Evolutionary conservation across 2,113 vertebrate genomes (phyloP).

Genomic region (Antechinus flavipes): DNA sequence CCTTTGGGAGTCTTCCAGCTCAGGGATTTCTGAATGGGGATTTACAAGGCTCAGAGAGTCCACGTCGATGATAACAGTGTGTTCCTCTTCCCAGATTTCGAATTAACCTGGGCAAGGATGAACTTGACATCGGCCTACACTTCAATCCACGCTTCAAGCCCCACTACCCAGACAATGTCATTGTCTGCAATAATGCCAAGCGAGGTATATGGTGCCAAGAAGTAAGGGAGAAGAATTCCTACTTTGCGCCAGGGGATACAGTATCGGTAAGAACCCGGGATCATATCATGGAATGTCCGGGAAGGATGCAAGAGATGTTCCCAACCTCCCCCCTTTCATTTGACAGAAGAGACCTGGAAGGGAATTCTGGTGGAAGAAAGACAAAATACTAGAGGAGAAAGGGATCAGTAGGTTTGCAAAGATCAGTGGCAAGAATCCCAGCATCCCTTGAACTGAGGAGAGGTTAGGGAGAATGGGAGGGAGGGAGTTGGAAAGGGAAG

Average conservation of each 20-base stretch:
- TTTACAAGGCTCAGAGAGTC: neutral
- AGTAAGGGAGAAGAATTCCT: constrained; percentile 87
- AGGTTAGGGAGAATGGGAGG: neutral
- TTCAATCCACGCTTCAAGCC: constrained; percentile 92
- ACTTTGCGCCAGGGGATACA: constrained; percentile 85
- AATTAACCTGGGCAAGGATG: constrained; percentile 89
- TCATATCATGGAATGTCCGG: neutral
- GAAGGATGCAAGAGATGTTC: neutral
- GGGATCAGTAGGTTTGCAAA: neutral
- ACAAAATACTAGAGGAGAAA: neutral
- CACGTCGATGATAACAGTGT: neutral
- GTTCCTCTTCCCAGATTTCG: constrained; percentile 85
- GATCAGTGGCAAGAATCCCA: neutral
- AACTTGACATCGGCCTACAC: constrained; percentile 87
- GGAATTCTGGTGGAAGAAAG: neutral
- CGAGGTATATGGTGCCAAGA: constrained; percentile 89
- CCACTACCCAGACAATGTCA: constrained; percentile 82
- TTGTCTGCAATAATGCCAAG: constrained; percentile 91
- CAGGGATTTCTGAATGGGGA: neutral
- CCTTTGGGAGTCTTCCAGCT: neutral
- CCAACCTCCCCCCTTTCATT: neutral
- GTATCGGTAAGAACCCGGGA: constrained; percentile 85
- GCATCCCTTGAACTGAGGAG: neutral
- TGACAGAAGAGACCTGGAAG: neutral
- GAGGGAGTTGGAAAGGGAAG: neutral